These are phyloP conservation scores for Odontocerum albicorne DNA, from an alignment of 2,888 invertebrate genomes.

Conservation along the genomic window DNA sequence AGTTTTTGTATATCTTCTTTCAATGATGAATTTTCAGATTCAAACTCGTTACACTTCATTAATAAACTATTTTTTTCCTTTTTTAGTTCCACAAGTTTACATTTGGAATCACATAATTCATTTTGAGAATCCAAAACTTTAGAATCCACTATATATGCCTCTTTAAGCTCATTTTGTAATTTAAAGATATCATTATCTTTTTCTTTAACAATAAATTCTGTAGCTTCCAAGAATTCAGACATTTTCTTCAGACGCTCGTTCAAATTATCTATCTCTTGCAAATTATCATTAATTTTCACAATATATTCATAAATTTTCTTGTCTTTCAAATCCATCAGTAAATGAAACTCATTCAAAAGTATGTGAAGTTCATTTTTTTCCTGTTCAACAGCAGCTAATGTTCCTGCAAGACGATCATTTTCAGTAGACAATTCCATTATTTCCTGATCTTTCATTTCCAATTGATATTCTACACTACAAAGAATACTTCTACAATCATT, in stretches of 20 bases:
- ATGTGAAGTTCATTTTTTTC: conserved; percentile 38
- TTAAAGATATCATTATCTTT: conserved; percentile 28
- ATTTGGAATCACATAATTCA: no score
- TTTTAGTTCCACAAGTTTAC: no score
- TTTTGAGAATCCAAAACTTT: not conserved
- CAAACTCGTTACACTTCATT: no score
- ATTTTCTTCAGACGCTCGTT: conserved; percentile 27
- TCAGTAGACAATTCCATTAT: conserved; percentile 28
- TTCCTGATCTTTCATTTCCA: conserved; percentile 34
- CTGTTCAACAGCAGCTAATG: conserved; percentile 38
- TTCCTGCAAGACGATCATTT: conserved; percentile 32
- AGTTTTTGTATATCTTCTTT: no score
- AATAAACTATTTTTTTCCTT: no score
- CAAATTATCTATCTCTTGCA: conserved; percentile 25
- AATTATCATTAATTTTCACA: conserved; percentile 9
- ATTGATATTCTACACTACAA: conserved; percentile 22
- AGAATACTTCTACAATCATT: conserved; percentile 25
- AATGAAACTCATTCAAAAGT: conserved; percentile 37
- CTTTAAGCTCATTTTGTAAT: conserved; percentile 26
- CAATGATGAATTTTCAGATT: no score
- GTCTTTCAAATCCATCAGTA: conserved; percentile 34
- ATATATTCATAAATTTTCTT: conserved; percentile 20
- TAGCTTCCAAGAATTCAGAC: conserved; percentile 29
- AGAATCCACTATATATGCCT: not conserved
- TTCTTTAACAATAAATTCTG: conserved; percentile 31